Percentiles rank a stretch among this genome's conserved stretches.
phyloP scores from a whole-genome alignment of 2,888 invertebrate species.

The Rhyacophila evoluta region DNA sequence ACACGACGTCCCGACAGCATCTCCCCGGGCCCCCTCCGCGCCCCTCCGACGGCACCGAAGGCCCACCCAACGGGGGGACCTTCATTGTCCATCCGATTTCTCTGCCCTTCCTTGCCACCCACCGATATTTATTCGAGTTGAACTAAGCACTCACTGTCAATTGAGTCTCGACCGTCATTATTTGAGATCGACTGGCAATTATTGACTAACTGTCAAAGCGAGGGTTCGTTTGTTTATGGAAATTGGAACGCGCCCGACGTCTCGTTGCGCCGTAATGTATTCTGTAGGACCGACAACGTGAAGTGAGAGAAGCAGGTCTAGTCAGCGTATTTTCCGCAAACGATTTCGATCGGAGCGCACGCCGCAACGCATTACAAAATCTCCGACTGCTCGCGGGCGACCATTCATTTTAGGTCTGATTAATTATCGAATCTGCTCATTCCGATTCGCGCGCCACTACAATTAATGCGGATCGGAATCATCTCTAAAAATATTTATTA shows the following conservation, averaged over 20 bases:
- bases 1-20: conserved; percentile 41
- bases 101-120: background rate
- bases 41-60: conserved; percentile 11
- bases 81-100: conserved; percentile 30
- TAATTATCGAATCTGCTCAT: background rate
- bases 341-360: background rate
- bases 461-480: too few relatives aligned
- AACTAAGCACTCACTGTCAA: background rate
- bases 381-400: background rate
- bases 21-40: conserved; percentile 15
- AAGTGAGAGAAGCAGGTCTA: background rate
- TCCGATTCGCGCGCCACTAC: too few relatives aligned
- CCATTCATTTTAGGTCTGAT: background rate
- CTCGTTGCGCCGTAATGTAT: background rate
- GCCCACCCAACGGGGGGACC: conserved; percentile 32
- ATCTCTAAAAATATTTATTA: too few relatives aligned
- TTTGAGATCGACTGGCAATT: background rate
- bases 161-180: background rate
- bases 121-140: background rate
- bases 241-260: background rate
- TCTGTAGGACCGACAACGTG: background rate
- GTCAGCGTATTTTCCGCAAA: background rate
- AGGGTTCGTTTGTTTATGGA: too few relatives aligned
- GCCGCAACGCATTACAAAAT: background rate
- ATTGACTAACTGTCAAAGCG: too few relatives aligned